These are phyloP conservation scores for Salpingus planirostris DNA, from an alignment of 2,888 invertebrate genomes.

Conservation along the genomic window DNA sequence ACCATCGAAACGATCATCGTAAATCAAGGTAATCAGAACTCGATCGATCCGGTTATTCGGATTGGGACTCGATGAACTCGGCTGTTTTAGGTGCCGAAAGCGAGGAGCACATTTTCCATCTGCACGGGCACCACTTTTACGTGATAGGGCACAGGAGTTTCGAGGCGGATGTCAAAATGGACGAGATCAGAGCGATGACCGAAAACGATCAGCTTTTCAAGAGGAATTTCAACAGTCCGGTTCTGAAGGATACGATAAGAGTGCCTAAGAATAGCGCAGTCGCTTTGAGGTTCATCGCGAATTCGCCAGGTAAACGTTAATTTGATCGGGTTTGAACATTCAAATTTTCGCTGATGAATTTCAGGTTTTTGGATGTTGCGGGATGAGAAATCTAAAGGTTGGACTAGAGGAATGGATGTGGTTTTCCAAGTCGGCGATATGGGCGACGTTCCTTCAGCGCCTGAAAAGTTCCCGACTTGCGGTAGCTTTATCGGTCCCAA, in stretches of 20 bases:
- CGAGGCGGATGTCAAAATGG: constrained; percentile 44
- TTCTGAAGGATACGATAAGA: constrained; percentile 63
- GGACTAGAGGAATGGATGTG: constrained; percentile 67
- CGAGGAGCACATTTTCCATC: constrained; percentile 61
- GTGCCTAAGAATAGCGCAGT: constrained; percentile 63
- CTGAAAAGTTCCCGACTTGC: constrained; percentile 68
- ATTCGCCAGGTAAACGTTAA: constrained; percentile 55
- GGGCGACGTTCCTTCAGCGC: constrained; percentile 56
- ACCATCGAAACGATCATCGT: constrained; percentile 65
- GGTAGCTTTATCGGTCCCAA: constrained; percentile 69
- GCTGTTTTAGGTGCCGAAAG: constrained; percentile 48
- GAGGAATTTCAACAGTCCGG: constrained; percentile 52
- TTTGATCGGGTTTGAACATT: no score
- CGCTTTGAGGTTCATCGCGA: constrained; percentile 62
- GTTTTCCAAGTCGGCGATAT: constrained; percentile 63
- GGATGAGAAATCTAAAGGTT: constrained; percentile 63
- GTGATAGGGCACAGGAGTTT: constrained; percentile 53
- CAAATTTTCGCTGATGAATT: not conserved
- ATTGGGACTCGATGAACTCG: not conserved
- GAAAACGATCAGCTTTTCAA: constrained; percentile 43
- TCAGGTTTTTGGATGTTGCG: constrained; percentile 73
- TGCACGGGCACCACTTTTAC: constrained; percentile 67
- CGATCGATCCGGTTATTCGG: not conserved
- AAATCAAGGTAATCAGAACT: constrained; percentile 54
- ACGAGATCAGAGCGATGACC: constrained; percentile 51